These are phyloP conservation scores for Spheniscus humboldti DNA, from an alignment of 2,797 vertebrate species.

Conservation along the genomic window DNA sequence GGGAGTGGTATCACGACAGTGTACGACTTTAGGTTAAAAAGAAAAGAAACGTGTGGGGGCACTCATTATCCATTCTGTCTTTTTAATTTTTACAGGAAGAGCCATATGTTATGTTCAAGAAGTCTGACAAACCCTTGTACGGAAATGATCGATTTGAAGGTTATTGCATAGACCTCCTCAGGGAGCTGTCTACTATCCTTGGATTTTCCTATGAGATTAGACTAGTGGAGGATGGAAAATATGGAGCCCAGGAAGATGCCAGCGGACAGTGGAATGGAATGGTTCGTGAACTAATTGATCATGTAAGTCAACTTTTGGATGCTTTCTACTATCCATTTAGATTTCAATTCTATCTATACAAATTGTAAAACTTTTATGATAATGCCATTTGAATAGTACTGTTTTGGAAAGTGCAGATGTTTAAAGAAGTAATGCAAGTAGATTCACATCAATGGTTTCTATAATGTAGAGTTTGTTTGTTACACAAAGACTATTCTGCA, in stretches of 20 bases:
- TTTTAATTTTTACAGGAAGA: constrained; percentile 83
- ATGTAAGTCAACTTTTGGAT: constrained; percentile 80
- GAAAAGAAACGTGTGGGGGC: background rate
- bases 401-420: background rate
- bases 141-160: constrained; percentile 97
- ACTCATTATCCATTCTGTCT: background rate
- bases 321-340: background rate
- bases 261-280: constrained; percentile 98
- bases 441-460: background rate
- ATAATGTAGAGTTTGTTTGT: background rate
- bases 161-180: constrained; percentile 94
- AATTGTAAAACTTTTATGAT: background rate
- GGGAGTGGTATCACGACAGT: background rate
- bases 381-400: background rate
- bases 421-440: background rate
- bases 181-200: constrained; percentile 91
- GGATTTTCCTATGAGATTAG: constrained; percentile 95
- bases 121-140: constrained; percentile 95
- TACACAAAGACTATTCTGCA: background rate
- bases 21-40: background rate
- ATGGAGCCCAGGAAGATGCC: constrained; percentile 92
- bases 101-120: constrained; percentile 98
- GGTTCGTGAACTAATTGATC: constrained; percentile 95
- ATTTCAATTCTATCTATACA: background rate
- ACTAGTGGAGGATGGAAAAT: constrained; percentile 93